Evolutionary conservation across 2,113 vertebrate species (phyloP).

Genomic region (Pluvialis apricaria): DNA sequence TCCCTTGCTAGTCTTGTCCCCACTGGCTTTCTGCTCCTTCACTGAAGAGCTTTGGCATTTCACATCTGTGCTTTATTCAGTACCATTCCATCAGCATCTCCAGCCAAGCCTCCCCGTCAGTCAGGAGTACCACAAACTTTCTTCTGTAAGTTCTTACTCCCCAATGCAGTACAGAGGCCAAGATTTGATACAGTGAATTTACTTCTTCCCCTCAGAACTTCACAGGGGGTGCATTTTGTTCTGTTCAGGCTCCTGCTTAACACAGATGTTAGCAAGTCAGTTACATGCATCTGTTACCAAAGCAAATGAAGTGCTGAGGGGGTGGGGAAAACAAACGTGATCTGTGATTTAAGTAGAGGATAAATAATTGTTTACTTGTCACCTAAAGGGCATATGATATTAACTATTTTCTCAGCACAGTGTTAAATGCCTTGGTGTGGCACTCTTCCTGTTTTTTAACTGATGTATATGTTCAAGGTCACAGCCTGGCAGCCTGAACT

Average conservation of each 20-base stretch:
- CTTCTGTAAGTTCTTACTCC: background rate
- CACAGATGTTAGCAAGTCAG: background rate
- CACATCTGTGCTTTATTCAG: background rate
- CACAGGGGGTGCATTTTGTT: background rate
- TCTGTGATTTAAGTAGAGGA: background rate
- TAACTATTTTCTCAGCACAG: background rate
- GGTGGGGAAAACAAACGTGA: background rate
- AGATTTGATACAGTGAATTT: background rate
- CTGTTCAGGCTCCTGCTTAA: background rate
- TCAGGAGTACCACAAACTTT: background rate
- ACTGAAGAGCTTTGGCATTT: background rate
- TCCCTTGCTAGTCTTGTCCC: background rate
- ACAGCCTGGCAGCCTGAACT: background rate
- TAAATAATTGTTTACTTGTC: background rate
- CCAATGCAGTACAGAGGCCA: background rate
- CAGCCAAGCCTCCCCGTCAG: background rate
- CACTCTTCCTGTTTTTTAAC: constrained; percentile 16
- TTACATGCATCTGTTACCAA: background rate
- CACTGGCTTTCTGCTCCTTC: background rate
- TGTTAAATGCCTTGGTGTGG: background rate
- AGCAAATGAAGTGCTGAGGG: background rate
- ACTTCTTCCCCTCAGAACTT: background rate
- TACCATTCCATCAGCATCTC: background rate
- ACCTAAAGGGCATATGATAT: background rate
- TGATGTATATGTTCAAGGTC: background rate